Conservation (phyloP, 2,888 invertebrate species). For the Agapostemon virescens region DNA sequence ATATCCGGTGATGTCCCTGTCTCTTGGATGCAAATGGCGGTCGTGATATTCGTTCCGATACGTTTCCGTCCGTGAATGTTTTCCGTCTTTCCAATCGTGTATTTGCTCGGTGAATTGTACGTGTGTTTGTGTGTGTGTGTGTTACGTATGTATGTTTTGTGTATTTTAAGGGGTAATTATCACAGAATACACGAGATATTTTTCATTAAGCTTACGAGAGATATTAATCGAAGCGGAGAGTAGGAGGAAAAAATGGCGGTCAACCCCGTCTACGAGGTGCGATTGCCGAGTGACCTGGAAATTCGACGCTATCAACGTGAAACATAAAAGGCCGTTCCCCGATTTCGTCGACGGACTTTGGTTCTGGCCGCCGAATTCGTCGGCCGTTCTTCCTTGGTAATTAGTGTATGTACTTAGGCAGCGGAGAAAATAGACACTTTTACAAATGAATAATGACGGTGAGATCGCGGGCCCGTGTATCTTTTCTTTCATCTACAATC, state of each 20-base stretch:
- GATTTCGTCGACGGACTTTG: conserved; percentile 54
- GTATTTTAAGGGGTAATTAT: conserved; percentile 77
- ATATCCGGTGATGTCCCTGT: not conserved
- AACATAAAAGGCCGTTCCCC: conserved; percentile 24
- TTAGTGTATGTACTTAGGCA: conserved; percentile 67
- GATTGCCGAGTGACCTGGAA: conserved; percentile 30
- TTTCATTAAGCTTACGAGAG: conserved; percentile 77
- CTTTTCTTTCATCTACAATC: conserved; percentile 1
- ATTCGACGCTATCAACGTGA: conserved; percentile 19
- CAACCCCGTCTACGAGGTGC: conserved; percentile 58
- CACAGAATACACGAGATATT: conserved; percentile 80
- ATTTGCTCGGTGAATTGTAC: not conserved
- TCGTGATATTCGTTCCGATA: too few species aligned
- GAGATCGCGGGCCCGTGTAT: conserved; percentile 66
- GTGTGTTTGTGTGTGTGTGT: conserved; percentile 6
- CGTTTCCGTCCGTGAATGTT: not conserved
- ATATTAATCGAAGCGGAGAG: conserved; percentile 77
- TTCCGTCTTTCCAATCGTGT: not conserved
- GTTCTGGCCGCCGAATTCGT: conserved; percentile 58
- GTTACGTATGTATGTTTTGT: conserved; percentile 58
- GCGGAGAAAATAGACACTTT: conserved; percentile 73
- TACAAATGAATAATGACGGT: conserved; percentile 68
- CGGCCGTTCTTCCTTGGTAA: conserved; percentile 56
- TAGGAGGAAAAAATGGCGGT: conserved; percentile 71
- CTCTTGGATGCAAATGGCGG: not conserved